Evolutionary conservation across 2,888 invertebrate genomes (phyloP).

Genomic region (Eulithis prunata): DNA sequence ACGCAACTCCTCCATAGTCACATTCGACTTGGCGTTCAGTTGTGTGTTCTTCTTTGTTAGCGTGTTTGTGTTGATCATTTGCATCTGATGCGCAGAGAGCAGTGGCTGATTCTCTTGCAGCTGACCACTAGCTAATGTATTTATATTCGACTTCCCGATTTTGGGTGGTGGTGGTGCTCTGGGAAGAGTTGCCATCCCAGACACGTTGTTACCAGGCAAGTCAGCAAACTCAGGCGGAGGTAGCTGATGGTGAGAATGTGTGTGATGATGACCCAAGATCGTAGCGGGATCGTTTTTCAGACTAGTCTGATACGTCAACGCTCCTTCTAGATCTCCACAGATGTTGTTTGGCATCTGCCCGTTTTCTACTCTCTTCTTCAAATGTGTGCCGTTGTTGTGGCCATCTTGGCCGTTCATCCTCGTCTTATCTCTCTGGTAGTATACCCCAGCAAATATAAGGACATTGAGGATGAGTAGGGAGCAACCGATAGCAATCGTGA

Average conservation of each 20-base stretch:
- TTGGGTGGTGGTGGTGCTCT: conserved; percentile 91
- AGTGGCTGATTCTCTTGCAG: conserved; percentile 88
- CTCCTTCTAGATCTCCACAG: conserved; percentile 91
- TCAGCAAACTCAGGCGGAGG: conserved; percentile 94
- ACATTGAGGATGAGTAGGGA: conserved; percentile 96
- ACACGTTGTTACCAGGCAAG: conserved; percentile 87
- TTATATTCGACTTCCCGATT: conserved; percentile 85
- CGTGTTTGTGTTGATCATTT: conserved; percentile 90
- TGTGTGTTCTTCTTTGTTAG: conserved; percentile 90
- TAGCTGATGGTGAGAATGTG: conserved; percentile 90
- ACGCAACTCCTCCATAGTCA: conserved; percentile 91
- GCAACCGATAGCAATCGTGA: conserved; percentile 97
- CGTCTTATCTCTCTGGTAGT: conserved; percentile 95
- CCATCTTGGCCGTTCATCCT: conserved; percentile 86
- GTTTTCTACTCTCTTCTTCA: conserved; percentile 91
- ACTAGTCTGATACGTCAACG: conserved; percentile 79
- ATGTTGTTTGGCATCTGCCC: conserved; percentile 95
- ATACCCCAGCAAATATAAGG: conserved; percentile 96
- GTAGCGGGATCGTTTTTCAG: conserved; percentile 89
- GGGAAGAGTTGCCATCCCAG: conserved; percentile 85
- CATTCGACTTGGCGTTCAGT: conserved; percentile 84
- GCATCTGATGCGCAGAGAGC: conserved; percentile 90
- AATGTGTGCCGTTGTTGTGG: conserved; percentile 79
- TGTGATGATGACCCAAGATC: conserved; percentile 90
- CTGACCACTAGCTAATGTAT: conserved; percentile 84